Conservation (phyloP, 1,140 invertebrate genomes). For the Thaumatotibia leucotreta region DNA sequence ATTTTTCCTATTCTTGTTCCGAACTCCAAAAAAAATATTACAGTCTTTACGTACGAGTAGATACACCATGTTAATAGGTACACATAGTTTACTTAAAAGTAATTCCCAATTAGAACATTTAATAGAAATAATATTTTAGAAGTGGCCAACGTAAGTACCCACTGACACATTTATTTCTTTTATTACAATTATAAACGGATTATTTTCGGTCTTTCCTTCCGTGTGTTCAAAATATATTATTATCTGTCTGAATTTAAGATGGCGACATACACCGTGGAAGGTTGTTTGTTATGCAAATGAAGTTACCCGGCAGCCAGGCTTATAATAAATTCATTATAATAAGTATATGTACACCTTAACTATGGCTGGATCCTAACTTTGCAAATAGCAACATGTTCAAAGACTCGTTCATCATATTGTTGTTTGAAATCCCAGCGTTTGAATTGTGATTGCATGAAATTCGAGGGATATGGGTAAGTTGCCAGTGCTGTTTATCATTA, state of each 20-base stretch:
- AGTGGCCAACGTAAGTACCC: background rate
- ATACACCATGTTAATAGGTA: too few species aligned
- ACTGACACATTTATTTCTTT: too few species aligned
- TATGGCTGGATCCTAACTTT: constrained; percentile 2
- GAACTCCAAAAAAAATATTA: too few species aligned
- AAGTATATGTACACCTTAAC: constrained; percentile 8
- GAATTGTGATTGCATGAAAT: background rate
- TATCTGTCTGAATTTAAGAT: constrained; percentile 12
- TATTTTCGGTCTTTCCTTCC: background rate
- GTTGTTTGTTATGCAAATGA: constrained; percentile 13
- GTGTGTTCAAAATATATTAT: background rate
- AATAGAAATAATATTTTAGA: too few species aligned
- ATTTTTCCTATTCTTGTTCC: too few species aligned
- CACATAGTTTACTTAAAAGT: too few species aligned
- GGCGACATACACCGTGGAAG: constrained; percentile 5
- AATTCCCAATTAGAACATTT: too few species aligned
- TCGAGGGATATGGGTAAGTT: background rate
- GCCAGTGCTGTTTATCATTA: background rate
- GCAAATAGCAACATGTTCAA: constrained; percentile 7
- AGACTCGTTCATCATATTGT: background rate
- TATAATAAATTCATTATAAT: constrained; percentile 14
- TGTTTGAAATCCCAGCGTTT: background rate
- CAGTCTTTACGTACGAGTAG: too few species aligned
- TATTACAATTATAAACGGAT: background rate
- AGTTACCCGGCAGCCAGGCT: constrained; percentile 1